Evolutionary conservation across 53 echinoderm and acorn worm genomes (phyloP).

Genomic region (Astropecten irregularis): DNA sequence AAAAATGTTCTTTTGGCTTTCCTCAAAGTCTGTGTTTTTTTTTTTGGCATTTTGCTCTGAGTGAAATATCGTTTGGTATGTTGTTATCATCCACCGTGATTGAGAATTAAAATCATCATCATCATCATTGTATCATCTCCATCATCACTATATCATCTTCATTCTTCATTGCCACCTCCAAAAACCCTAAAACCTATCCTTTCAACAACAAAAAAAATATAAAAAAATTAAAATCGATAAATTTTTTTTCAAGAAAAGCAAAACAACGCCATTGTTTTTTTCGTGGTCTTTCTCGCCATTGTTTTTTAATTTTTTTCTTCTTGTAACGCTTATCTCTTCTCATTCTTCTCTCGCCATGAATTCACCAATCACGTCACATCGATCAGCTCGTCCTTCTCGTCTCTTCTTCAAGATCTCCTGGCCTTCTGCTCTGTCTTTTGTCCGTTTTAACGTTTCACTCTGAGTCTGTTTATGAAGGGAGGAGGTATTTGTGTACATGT

Average conservation of each 20-base stretch:
- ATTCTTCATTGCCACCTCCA: background rate
- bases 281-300: background rate
- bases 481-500: constrained; percentile 1
- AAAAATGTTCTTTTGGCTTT: too few species aligned
- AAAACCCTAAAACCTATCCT: background rate
- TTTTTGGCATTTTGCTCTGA: too few species aligned
- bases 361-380: constrained; percentile 54
- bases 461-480: background rate
- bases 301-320: background rate
- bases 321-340: background rate
- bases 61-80: too few species aligned
- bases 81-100: too few species aligned
- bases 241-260: background rate
- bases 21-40: too few species aligned
- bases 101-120: too few species aligned
- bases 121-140: too few species aligned
- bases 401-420: constrained; percentile 1
- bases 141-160: background rate
- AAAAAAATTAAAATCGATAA: background rate
- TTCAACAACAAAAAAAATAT: background rate
- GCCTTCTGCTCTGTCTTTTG: constrained; percentile 13
- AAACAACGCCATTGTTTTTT: background rate
- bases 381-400: constrained; percentile 24
- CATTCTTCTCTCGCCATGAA: constrained; percentile 38
- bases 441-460: background rate